Evolutionary conservation across 1,140 invertebrate species (phyloP).

Genomic region (Heliconius hermathena): DNA sequence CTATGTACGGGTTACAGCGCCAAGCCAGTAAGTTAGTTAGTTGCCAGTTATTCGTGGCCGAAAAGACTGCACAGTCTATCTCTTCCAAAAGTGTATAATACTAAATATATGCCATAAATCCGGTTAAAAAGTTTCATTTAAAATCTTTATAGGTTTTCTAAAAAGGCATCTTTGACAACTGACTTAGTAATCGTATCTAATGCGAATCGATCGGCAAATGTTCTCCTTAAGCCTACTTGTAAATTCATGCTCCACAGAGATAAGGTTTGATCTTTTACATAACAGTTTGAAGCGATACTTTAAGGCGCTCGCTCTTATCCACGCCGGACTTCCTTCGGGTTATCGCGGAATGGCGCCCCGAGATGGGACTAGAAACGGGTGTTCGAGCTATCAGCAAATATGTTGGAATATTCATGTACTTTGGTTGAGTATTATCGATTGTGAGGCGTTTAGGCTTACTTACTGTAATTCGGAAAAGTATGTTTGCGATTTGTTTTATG

Average conservation of each 20-base stretch:
- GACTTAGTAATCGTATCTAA: not conserved
- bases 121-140: no score
- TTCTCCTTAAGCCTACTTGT: conserved; percentile 22
- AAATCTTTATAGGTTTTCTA: no score
- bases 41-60: no score
- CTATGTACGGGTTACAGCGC: no score
- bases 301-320: conserved; percentile 35
- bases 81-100: no score
- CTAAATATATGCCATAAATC: no score
- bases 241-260: conserved; percentile 27
- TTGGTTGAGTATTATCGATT: not conserved
- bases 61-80: no score
- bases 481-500: not conserved
- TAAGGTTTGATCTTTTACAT: conserved; percentile 38
- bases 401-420: not conserved
- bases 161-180: not conserved
- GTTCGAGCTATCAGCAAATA: conserved; percentile 19
- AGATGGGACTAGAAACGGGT: conserved; percentile 18
- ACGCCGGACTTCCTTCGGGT: conserved; percentile 26
- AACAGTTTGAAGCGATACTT: conserved; percentile 31
- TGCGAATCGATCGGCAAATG: conserved; percentile 20
- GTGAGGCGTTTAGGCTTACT: not conserved
- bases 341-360: conserved; percentile 27
- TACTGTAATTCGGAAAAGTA: not conserved
- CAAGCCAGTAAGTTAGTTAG: no score